These are phyloP conservation scores for Drosophila fuyamai DNA, from an alignment of 1,140 invertebrate species.

Conservation along the genomic window DNA sequence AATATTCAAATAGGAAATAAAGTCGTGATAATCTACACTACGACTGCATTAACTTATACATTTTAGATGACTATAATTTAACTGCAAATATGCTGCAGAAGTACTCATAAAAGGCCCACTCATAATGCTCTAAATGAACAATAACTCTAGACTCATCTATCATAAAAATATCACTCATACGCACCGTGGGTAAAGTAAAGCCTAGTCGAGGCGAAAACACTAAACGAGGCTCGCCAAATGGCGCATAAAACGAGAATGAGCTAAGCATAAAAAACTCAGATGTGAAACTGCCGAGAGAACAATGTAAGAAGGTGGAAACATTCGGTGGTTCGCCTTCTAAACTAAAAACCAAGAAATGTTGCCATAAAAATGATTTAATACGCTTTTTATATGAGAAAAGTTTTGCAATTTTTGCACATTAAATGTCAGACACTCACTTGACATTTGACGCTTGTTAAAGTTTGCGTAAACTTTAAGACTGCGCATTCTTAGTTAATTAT, in stretches of 20 bases:
- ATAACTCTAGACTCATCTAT: conserved; percentile 42
- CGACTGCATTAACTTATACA: conserved; percentile 8
- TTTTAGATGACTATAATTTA: conserved; percentile 17
- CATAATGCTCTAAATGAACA: conserved; percentile 50
- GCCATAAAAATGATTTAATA: conserved; percentile 68
- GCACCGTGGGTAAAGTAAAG: conserved; percentile 31
- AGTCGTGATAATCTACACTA: conserved; percentile 1
- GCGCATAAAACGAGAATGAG: conserved; percentile 42
- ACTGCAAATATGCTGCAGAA: conserved; percentile 24
- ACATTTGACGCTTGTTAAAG: conserved; percentile 60
- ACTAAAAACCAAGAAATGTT: conserved; percentile 51
- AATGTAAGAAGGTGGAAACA: conserved; percentile 46
- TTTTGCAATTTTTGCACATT: conserved; percentile 67
- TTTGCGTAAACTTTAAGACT: conserved; percentile 55
- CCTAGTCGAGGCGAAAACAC: conserved; percentile 19
- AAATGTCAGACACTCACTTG: conserved; percentile 53
- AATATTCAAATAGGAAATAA: not conserved
- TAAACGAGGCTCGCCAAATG: conserved; percentile 20
- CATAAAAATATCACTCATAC: conserved; percentile 61
- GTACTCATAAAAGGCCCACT: conserved; percentile 35
- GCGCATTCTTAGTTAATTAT: conserved; percentile 51
- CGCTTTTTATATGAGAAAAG: conserved; percentile 66
- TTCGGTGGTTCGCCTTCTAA: conserved; percentile 1
- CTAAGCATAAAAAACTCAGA: conserved; percentile 36
- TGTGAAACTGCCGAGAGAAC: conserved; percentile 14